These are phyloP conservation scores for Pteronotus mesoamericanus DNA, from an alignment of 2,797 vertebrate genomes.

Conservation along the genomic window DNA sequence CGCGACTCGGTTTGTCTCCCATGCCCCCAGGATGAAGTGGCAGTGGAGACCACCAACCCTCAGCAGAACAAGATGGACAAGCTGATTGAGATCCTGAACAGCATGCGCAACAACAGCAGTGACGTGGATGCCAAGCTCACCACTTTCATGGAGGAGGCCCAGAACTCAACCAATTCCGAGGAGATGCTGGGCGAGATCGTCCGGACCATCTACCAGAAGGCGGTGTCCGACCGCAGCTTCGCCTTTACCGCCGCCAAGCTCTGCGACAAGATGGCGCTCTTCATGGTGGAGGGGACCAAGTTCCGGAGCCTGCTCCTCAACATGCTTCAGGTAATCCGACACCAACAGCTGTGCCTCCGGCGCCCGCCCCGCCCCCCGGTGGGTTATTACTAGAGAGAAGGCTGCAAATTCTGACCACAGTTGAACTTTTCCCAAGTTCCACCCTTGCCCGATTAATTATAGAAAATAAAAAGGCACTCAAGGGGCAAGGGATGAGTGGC, in stretches of 20 bases:
- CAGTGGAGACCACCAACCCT: conserved; percentile 81
- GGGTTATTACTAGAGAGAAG: conserved; percentile 31
- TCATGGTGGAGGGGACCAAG: conserved; percentile 98
- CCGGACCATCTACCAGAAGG: conserved; percentile 93
- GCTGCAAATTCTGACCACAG: conserved; percentile 20
- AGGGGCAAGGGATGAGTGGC: not conserved
- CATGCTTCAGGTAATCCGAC: conserved; percentile 91
- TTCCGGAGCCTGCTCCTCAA: conserved; percentile 97
- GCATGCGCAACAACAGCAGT: conserved; percentile 96
- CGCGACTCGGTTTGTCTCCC: conserved; percentile 50
- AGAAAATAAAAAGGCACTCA: conserved; percentile 57
- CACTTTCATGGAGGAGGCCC: conserved; percentile 97
- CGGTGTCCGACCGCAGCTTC: conserved; percentile 94
- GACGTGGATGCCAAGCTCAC: conserved; percentile 93
- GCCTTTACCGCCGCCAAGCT: conserved; percentile 94
- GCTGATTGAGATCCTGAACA: conserved; percentile 94
- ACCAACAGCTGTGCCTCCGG: not conserved
- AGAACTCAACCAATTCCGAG: conserved; percentile 93
- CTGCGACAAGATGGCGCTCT: conserved; percentile 97
- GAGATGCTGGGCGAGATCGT: conserved; percentile 94
- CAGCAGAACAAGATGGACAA: conserved; percentile 94
- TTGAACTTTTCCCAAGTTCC: conserved; percentile 47
- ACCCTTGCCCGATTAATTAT: conserved; percentile 47
- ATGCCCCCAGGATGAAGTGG: conserved; percentile 89
- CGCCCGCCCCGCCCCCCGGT: rapidly evolving